Percentiles rank a stretch among this genome's conserved stretches.
phyloP scores from a whole-genome alignment of 2,797 vertebrate genomes.

The Acrossocheilus fasciatus region DNA sequence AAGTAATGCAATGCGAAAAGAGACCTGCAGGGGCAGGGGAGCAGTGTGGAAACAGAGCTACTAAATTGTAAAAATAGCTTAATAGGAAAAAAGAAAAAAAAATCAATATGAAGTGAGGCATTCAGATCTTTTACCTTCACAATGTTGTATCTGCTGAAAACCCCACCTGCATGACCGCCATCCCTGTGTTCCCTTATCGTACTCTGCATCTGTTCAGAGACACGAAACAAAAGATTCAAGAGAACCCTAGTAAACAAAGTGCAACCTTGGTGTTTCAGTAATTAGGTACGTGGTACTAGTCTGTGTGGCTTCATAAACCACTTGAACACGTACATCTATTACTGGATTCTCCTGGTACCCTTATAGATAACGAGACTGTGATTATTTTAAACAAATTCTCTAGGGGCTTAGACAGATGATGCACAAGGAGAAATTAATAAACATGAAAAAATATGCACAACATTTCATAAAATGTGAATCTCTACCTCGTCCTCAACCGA shows the following conservation, averaged over 20 bases:
- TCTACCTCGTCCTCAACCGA: constrained; percentile 96
- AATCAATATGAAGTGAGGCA: neutral
- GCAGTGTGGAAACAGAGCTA: neutral
- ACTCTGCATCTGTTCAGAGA: constrained; percentile 83
- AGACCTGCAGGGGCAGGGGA: neutral
- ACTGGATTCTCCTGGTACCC: neutral
- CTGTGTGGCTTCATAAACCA: neutral
- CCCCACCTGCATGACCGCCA: constrained; percentile 94
- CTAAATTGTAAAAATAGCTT: neutral
- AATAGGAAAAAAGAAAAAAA: neutral
- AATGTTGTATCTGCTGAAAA: constrained; percentile 95
- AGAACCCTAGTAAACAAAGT: neutral
- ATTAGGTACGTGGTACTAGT: neutral
- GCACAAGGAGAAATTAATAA: neutral
- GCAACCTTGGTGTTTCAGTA: neutral
- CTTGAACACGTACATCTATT: neutral
- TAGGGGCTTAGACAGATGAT: neutral
- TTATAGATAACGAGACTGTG: neutral
- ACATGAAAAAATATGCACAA: neutral
- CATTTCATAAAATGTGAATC: neutral
- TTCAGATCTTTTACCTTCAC: constrained; percentile 72
- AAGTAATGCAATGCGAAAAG: neutral
- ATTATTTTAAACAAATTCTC: neutral
- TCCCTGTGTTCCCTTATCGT: constrained; percentile 97
- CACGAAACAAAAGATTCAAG: neutral